Evolutionary conservation across 2,113 vertebrate species (phyloP), one percentile per base, ranked within the genome.

Genomic region (Chascanopsetta lugubris): DNA sequence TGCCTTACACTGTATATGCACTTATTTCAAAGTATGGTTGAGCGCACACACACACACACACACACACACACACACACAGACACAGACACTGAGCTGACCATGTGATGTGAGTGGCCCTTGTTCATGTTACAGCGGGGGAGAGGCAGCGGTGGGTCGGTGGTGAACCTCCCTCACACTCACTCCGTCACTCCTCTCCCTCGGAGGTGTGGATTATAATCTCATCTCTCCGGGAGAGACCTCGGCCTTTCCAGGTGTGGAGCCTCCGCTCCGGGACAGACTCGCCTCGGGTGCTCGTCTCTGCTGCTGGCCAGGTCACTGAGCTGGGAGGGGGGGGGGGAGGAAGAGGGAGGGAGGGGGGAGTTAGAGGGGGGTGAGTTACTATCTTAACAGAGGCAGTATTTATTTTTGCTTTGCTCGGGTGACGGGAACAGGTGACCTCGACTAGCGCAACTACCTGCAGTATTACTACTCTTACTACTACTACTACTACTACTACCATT

Each of bases 51-150:
- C n/a, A 36, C 43, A 1, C 40, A n/a, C 43, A 42, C 20, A 21
- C 43, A 54, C 50, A 17, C 29, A 43, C 29, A 22, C 12, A 34
- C 12, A 9, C 38, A 40, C 61, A 18, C 61, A 29, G 61, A 11
- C 53, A 17, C 69, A 27, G 67, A 38, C 58, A 55, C 76, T 26
- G 55, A 12, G 17, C 26, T 53, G 73, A 76, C 74, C 87, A 89
- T 87, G 90, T 89, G 86, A 91, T 63, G 50, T 75, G 75, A 55
- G 60, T 87, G 76, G 50, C 75, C 79, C 59, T 70, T 69, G 80
- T 75, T 88, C 74, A 64, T 61, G 87, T 90, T 88, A 80, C 85
- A 75, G 54, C 22, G 36, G 63, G 57, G 63, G 78, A 67, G 79
- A 80, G 84, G 74, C 74, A 85, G 67, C 79, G 40, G 13, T 30